Conservation (phyloP, 2,888 invertebrate species). For the Callyntrura sp. region DNA sequence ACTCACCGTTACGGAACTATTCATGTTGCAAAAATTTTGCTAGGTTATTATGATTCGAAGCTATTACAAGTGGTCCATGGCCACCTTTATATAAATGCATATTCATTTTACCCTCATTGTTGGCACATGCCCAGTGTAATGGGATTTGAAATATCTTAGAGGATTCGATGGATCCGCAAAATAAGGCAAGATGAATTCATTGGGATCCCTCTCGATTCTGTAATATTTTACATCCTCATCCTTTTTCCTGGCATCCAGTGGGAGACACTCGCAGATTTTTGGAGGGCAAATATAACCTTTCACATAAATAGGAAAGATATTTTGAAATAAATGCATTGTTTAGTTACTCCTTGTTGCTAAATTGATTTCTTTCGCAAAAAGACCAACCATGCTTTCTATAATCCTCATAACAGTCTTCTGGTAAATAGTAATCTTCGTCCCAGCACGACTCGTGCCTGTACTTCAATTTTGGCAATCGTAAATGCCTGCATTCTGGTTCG, state of each 20-base stretch:
- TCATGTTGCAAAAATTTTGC: slow-evolving; percentile 8
- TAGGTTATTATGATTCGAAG: too few relatives aligned
- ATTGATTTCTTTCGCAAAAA: too few relatives aligned
- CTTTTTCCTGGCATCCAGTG: slow-evolving; percentile 79
- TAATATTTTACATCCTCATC: slow-evolving; percentile 80
- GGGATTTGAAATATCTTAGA: slow-evolving; percentile 80
- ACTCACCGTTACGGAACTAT: slow-evolving; percentile 81
- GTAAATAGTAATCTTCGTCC: slow-evolving; percentile 82
- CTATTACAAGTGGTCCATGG: too few relatives aligned
- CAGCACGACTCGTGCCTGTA: slow-evolving; percentile 80
- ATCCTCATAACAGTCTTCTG: slow-evolving; percentile 80
- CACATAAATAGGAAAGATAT: not conserved
- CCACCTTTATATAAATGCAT: too few relatives aligned
- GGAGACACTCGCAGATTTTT: slow-evolving; percentile 82
- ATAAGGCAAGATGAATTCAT: slow-evolving; percentile 79
- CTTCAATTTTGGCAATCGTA: slow-evolving; percentile 81
- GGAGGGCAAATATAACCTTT: slow-evolving; percentile 79
- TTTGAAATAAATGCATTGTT: not conserved
- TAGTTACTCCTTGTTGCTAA: too few relatives aligned
- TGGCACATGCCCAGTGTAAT: slow-evolving; percentile 82
- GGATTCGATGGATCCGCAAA: slow-evolving; percentile 82
- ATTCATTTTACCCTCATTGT: slow-evolving; percentile 72
- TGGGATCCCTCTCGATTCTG: slow-evolving; percentile 79
- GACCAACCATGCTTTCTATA: slow-evolving; percentile 79
- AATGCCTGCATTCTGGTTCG: slow-evolving; percentile 81